Evolutionary conservation across 30 jellyfish, hydroid and myxozoan genomes (phyloP).

Genomic region (Clytia hemisphaerica): DNA sequence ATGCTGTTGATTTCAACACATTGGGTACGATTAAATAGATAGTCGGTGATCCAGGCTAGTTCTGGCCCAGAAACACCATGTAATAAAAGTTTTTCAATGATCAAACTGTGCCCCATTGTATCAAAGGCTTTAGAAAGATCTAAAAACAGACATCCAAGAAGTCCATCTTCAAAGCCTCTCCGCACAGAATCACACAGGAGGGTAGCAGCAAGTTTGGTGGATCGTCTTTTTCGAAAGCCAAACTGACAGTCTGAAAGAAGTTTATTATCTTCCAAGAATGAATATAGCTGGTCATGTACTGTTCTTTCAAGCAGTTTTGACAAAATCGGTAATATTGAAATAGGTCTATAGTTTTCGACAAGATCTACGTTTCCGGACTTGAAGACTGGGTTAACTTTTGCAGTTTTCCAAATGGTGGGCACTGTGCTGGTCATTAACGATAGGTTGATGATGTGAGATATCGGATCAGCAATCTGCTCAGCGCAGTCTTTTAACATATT

Average conservation of each 20-base stretch:
- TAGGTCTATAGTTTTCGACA: constrained; percentile 64
- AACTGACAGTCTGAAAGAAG: constrained; percentile 55
- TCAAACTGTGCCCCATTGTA: constrained; percentile 43
- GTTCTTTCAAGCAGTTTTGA: constrained; percentile 36
- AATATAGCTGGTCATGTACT: constrained; percentile 56
- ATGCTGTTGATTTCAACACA: not conserved
- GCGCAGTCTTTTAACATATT: constrained; percentile 44
- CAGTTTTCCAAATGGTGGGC: constrained; percentile 48
- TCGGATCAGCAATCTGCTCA: constrained; percentile 32
- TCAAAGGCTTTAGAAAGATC: too few species aligned
- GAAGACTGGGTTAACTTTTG: constrained; percentile 38
- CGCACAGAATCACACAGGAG: constrained; percentile 47
- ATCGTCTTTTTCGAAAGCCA: constrained; percentile 44
- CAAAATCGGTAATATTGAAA: constrained; percentile 56
- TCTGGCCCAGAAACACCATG: too few species aligned
- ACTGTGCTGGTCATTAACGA: constrained; percentile 46
- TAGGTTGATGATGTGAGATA: constrained; percentile 39
- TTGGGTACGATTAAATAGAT: constrained; percentile 46
- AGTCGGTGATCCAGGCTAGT: constrained; percentile 61
- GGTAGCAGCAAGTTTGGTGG: constrained; percentile 54
- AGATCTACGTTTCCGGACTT: constrained; percentile 1
- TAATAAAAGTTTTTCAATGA: constrained; percentile 30
- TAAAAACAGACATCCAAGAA: constrained; percentile 49
- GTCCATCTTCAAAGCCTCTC: constrained; percentile 44
- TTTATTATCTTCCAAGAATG: constrained; percentile 44